A percentile compares a stretch with the other conserved stretches of the same genome.
Conservation (phyloP, 2,113 vertebrate genomes). For the Sprattus sprattus region DNA sequence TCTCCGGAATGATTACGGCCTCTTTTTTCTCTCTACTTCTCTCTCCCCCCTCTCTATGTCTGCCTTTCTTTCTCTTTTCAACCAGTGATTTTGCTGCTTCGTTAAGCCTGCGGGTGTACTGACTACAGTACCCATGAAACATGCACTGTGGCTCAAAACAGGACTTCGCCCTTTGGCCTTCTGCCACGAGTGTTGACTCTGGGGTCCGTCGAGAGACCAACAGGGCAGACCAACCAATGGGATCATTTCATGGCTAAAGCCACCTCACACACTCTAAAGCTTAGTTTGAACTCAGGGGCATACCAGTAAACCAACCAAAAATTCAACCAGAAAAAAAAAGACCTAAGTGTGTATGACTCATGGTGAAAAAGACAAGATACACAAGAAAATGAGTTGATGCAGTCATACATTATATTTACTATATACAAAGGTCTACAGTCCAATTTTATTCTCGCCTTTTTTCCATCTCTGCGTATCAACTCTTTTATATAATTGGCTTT, state of each 20-base stretch:
- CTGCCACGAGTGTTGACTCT: background rate
- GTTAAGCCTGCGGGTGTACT: background rate
- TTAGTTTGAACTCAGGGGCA: too few species aligned
- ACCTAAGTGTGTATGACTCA: background rate
- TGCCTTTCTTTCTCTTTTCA: background rate
- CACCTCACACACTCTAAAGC: too few species aligned
- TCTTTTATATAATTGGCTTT: background rate
- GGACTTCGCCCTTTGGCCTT: background rate
- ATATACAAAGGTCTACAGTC: background rate
- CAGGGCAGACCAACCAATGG: too few species aligned
- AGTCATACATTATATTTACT: background rate
- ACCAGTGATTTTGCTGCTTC: too few species aligned
- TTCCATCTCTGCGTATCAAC: background rate
- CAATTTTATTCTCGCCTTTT: background rate
- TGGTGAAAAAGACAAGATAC: background rate
- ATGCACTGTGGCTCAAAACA: background rate
- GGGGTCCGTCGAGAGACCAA: too few species aligned
- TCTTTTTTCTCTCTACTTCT: background rate
- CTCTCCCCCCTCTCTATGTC: background rate
- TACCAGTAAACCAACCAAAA: too few species aligned
- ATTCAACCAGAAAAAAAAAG: background rate
- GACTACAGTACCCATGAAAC: background rate
- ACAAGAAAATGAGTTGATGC: background rate
- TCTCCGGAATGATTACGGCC: background rate
- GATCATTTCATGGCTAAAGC: too few species aligned